A percentile compares a stretch with the other conserved stretches of the same genome.
Evolutionary conservation across 2,113 vertebrate genomes (phyloP).

Genomic region (Microcebus ravelobensis): DNA sequence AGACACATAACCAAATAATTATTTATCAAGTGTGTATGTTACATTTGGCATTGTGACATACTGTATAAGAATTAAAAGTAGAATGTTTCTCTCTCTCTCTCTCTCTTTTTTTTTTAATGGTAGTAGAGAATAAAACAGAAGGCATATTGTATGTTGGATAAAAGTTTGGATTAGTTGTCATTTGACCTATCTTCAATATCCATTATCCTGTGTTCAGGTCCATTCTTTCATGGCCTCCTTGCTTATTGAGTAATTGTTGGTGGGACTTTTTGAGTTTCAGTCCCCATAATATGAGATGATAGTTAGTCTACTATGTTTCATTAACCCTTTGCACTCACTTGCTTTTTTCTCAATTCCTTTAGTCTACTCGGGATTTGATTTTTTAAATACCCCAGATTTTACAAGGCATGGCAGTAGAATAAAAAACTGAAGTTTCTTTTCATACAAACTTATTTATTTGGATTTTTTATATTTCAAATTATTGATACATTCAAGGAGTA

Average conservation of each 20-base stretch:
- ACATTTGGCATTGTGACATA: background rate
- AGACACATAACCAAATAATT: background rate
- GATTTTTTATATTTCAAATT: too few relatives aligned
- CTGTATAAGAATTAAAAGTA: background rate
- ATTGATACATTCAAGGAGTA: too few relatives aligned
- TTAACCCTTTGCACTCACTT: background rate
- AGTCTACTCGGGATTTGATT: too few relatives aligned
- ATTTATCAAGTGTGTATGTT: background rate
- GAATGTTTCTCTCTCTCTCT: background rate
- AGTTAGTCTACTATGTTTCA: background rate
- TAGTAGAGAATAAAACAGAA: background rate
- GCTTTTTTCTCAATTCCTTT: too few relatives aligned
- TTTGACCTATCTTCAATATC: background rate
- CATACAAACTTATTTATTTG: too few relatives aligned
- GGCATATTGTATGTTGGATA: background rate
- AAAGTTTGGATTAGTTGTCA: background rate
- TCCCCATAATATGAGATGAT: background rate
- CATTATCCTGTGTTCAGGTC: background rate
- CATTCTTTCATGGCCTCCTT: background rate
- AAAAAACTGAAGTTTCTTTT: too few relatives aligned
- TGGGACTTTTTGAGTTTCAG: background rate
- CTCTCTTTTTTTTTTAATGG: background rate
- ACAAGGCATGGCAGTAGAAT: too few relatives aligned
- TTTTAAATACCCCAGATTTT: too few relatives aligned
- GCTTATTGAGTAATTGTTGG: background rate